Base-by-base conservation (phyloP, 1,140 invertebrate species). In the Apis florea region DNA sequence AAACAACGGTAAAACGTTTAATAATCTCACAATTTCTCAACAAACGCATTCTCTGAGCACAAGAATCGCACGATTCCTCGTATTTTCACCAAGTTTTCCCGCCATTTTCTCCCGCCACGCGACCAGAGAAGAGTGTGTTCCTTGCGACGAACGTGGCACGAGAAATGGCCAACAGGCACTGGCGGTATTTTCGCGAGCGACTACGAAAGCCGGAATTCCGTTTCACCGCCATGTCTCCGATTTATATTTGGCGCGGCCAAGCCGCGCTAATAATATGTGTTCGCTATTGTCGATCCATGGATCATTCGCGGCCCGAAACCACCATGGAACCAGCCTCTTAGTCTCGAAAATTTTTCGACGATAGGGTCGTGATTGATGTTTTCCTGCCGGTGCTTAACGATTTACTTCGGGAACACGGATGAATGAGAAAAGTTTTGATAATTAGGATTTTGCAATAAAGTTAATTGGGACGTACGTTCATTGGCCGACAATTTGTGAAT, bases 191-290 rank as follows among this genome's bases (percentile, higher is more conserved):
- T 77, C 74, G 64, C 64, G 47, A 69, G 58, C 64, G 74, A 69
- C 66, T 70, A 51, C 51, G 66, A 64, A 56, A n/a, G 26, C 66
- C 58, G 58, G 80, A 77, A 82, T 77, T 69, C 49, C 49, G 73
- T 70, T 77, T 70, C 66, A 77, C 64, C 73, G 80, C 58, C 64
- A 70, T 63, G 54, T 10, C 64, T 8, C 19, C 17, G 17, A 40
- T 47, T 76, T 82, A 82, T 82, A 82, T 82, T 82, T 82, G 80
- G 80, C 51, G 15, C 49, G 56, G 31, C 21, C 49, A 47, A 13
- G 17, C 51, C 31, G 19, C 26, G 80, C 74, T 77, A 68, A 82
- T 82, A 77, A 80, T 77, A 81, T 40, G 54, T 19, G 10, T 15
- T 24, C 54, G n/a, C 47, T 81, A 81, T 75, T 75, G 79, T 75